Evolutionary conservation across 2,113 vertebrate genomes (phyloP), one percentile per base, ranked within the genome.

Genomic region (Lanius ludovicianus): DNA sequence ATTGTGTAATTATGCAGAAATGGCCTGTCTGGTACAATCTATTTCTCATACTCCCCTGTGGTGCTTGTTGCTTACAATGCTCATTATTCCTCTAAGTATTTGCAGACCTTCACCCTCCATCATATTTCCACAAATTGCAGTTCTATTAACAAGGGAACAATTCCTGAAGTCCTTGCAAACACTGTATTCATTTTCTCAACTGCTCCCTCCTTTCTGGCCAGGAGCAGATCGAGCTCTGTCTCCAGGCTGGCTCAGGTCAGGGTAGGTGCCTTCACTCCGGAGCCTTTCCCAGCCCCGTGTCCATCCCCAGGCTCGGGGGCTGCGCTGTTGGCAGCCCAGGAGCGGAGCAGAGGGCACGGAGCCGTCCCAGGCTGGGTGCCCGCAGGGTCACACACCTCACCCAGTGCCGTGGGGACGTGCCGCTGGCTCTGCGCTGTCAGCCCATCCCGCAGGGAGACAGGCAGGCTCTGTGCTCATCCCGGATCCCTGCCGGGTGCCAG

Each of bases 1-100:
- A 96, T 96, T 93, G 95, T 96, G 96, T 96, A 96, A 97, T 97
- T 95, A 96, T 93, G 93, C 93, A 96, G 95, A 95, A 96, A 96
- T 90, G 80, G 95, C 69, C 95, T 95, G 95, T 93, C 95, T 97
- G 96, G 93, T 95, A 93, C 88, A 96, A 88, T 94, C 95, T 94
- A 95, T 93, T 96, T 96, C 94, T 97, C 86, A 96, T 95, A 77
- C 73, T 96, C 95, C 96, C 96, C 96, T 71, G 92, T 97, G 96
- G 95, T 93, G 95, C 92, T 92, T 93, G 84, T 97, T 96, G 96
- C 96, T 95, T 97, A 96, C 93, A 96, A 96, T 93, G 95, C 94
- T 96, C 92, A 96, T 97, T 97, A 96, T 95, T 95, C 88, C 92
- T 94, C 96, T 95, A 96, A 96, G 95, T 93, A 94, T 95, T 96